Evolutionary conservation across 2,797 vertebrate genomes (phyloP).

Genomic region (Spatula versicolor): DNA sequence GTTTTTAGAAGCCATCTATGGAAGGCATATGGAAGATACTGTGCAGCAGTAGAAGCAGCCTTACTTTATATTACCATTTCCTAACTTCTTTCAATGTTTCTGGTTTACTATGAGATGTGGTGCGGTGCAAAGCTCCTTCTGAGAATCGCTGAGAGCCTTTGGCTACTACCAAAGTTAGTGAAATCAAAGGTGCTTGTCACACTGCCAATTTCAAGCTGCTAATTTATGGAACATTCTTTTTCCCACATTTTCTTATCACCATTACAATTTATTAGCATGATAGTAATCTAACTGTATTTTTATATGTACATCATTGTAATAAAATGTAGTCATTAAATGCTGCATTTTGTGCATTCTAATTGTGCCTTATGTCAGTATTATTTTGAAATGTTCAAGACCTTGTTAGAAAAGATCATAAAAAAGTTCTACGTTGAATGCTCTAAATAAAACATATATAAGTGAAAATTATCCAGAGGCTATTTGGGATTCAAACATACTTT

Average conservation of each 20-base stretch:
- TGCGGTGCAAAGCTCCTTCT: not conserved
- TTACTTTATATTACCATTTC: not conserved
- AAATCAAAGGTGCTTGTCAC: not conserved
- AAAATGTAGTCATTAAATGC: not conserved
- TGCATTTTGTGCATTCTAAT: not conserved
- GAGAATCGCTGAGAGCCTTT: not conserved
- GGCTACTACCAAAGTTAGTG: not conserved
- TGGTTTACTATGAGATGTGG: not conserved
- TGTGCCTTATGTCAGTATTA: not conserved
- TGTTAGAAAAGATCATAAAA: not conserved
- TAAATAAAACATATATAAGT: not conserved
- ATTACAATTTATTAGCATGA: not conserved
- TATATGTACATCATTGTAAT: not conserved
- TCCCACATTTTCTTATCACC: not conserved
- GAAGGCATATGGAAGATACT: not conserved
- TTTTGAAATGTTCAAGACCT: not conserved
- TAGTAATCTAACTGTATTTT: constrained; percentile 10
- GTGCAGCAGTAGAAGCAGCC: not conserved
- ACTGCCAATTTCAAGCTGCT: not conserved
- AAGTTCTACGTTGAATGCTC: not conserved
- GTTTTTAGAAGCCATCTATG: constrained; percentile 38
- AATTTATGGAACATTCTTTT: not conserved
- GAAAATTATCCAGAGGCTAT: not conserved
- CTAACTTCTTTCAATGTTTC: not conserved
- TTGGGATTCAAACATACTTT: not conserved